Base-by-base conservation (phyloP, 2,888 invertebrate species). In the Ophion ventricosus region DNA sequence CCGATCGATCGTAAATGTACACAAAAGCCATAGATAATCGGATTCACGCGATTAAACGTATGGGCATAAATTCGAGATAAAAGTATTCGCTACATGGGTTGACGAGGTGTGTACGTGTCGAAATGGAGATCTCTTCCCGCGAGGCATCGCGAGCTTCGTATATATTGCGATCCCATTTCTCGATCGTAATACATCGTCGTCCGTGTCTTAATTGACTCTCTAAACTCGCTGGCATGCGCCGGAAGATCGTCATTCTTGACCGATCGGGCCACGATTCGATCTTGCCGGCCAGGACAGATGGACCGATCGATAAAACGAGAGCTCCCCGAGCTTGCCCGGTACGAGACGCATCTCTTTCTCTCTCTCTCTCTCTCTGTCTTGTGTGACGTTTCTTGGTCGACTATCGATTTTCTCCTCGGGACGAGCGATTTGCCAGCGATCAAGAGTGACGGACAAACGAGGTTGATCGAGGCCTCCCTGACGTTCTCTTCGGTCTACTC, bases 241-340 rank as follows among this genome's bases (percentile, higher is more conserved):
- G n/a, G 25, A 64, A 79, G 84, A 82, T 85, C 82, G 79, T 72
- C 82, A 76, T 72, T 49, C 74, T 35, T 67, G 73, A 54, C 8
- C 75, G 78, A 85, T 82, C 84, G 79, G 67, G 14, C 74, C 74
- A 67, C 84, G 84, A 83, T 85, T 85, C 84, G 80, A 85, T 85
- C 84, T 82, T 70, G 64, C 35, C 43, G 76, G 75, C 79, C 49
- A 4, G 49, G 84, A 85, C 84, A 85, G 84, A 85, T 82, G 82
- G 82, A 85, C 80, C 84, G 84, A 82, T 85, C 84, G 84, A 85
- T 82, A 85, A 85, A 82, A 75, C 79, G 64, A 64, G 73, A 35
- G n/a, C 35, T 35, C 35, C 4, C 35, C 23, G 43, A 49, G 79
- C 78, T 49, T 54, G 49, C 20, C 35, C 23, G 25, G 64, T 63